A percentile compares a stretch with the other conserved stretches of the same genome.
Evolutionary conservation across 1,140 invertebrate species (phyloP).

Genomic region (Mamestra configurata): DNA sequence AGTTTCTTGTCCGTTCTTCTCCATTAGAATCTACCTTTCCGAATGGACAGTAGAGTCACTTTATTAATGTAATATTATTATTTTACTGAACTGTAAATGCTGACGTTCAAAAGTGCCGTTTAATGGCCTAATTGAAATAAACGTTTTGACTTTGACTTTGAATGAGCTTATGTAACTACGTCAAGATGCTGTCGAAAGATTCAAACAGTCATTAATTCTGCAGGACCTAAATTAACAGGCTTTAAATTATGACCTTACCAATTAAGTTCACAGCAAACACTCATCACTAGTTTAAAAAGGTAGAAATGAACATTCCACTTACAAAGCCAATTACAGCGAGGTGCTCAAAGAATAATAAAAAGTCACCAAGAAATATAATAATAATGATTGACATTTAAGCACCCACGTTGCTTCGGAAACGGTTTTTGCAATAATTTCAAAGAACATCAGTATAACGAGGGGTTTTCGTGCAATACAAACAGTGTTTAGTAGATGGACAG

Average conservation of each 20-base stretch:
- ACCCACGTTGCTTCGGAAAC: neutral
- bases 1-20: too few relatives aligned
- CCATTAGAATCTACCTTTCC: too few relatives aligned
- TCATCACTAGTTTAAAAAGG: neutral
- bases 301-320: neutral
- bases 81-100: too few relatives aligned
- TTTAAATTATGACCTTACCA: neutral
- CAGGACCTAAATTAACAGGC: neutral
- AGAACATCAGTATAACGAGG: constrained; percentile 35
- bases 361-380: neutral
- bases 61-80: too few relatives aligned
- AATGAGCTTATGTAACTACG: too few relatives aligned
- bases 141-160: too few relatives aligned
- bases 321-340: neutral
- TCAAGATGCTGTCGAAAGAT: neutral
- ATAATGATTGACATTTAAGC: neutral
- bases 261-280: neutral
- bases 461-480: constrained; percentile 53
- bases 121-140: too few relatives aligned
- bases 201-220: neutral
- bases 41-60: too few relatives aligned
- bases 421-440: constrained; percentile 35
- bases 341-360: neutral
- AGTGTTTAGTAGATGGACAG: constrained; percentile 23
- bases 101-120: too few relatives aligned